Evolutionary conservation across 2,888 invertebrate species (phyloP).

Genomic region (Clivina fossor): DNA sequence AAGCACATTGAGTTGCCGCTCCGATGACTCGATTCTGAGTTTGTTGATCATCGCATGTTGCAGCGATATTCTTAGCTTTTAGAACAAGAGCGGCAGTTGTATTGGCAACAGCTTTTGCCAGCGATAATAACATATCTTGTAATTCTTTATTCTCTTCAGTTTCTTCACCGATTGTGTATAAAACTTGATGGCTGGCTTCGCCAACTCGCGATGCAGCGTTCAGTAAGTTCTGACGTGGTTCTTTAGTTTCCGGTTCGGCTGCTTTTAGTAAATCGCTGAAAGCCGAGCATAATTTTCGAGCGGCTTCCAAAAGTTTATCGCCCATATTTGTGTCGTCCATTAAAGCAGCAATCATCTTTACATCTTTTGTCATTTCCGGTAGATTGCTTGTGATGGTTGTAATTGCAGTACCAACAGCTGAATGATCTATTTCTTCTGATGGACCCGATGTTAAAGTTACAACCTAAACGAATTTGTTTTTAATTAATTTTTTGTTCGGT

Average conservation of each 20-base stretch:
- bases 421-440: constrained; percentile 90
- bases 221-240: constrained; percentile 88
- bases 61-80: constrained; percentile 95
- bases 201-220: constrained; percentile 96
- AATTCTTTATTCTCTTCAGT: constrained; percentile 81
- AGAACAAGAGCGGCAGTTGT: constrained; percentile 95
- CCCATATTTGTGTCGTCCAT: constrained; percentile 86
- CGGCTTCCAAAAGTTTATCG: constrained; percentile 86
- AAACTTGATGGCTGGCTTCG: constrained; percentile 91
- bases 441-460: constrained; percentile 59
- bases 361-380: constrained; percentile 92
- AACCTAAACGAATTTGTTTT: constrained; percentile 44
- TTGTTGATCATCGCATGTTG: constrained; percentile 78
- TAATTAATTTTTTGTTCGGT: not conserved
- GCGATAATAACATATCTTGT: constrained; percentile 84
- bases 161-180: constrained; percentile 91
- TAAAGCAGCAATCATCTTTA: constrained; percentile 92
- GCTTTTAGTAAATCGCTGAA: constrained; percentile 93
- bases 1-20: constrained; percentile 94
- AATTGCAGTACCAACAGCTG: constrained; percentile 95
- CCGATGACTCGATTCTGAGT: constrained; percentile 88
- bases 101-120: constrained; percentile 97
- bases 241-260: constrained; percentile 92
- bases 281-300: constrained; percentile 87
- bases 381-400: constrained; percentile 95